Conservation (phyloP, 2,797 vertebrate genomes). For the Brachymystax lenok region DNA sequence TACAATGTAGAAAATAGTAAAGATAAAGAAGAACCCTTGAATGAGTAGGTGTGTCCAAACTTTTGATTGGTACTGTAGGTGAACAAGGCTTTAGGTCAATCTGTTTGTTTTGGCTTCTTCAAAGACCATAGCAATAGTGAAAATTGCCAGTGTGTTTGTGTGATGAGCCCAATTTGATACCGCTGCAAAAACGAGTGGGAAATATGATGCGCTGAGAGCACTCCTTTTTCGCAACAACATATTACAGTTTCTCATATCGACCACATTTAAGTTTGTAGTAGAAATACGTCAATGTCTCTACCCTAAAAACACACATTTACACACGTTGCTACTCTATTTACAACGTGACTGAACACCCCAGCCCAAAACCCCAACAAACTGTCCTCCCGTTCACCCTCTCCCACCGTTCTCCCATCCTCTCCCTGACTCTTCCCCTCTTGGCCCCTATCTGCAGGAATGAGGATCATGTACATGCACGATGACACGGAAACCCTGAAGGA, state of each 20-base stretch:
- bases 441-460: constrained; percentile 73
- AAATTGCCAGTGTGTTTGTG: too few species aligned
- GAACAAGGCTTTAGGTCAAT: constrained; percentile 37
- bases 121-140: too few species aligned
- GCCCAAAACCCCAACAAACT: background rate
- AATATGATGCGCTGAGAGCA: too few species aligned
- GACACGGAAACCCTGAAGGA: constrained; percentile 88
- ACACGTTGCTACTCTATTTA: background rate
- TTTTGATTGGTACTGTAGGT: constrained; percentile 45
- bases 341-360: background rate
- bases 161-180: too few species aligned
- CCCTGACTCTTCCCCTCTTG: constrained; percentile 24
- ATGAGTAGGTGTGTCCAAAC: background rate
- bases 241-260: background rate
- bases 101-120: background rate
- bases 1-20: too few species aligned
- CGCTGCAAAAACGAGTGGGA: too few species aligned
- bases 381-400: constrained; percentile 8
- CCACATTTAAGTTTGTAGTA: background rate
- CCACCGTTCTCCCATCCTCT: background rate
- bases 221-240: too few species aligned
- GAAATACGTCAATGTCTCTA: background rate
- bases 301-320: background rate
- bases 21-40: too few species aligned
- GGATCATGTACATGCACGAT: constrained; percentile 83